Conservation (phyloP, 2,797 vertebrate genomes). For the Chaetodon trifasciatus region DNA sequence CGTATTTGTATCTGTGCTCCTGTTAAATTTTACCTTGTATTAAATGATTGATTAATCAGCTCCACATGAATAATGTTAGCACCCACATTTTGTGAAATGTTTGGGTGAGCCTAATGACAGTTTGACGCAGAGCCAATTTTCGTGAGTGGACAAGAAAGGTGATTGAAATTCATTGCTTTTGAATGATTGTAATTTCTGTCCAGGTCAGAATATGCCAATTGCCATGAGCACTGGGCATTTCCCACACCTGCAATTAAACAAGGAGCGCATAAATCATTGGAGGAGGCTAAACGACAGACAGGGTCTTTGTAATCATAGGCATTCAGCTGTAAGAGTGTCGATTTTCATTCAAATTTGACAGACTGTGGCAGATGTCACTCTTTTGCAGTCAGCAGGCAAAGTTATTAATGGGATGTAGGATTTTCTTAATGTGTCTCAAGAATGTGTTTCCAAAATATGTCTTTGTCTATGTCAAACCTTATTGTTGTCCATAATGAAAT, state of each 20-base stretch:
- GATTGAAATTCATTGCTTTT: slow-evolving; percentile 85
- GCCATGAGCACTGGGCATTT: slow-evolving; percentile 58
- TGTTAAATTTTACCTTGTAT: slow-evolving; percentile 59
- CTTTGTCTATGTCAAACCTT: not conserved
- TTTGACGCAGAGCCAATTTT: slow-evolving; percentile 76
- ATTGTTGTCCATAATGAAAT: slow-evolving; percentile 11
- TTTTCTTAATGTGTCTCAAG: slow-evolving; percentile 9
- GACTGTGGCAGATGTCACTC: slow-evolving; percentile 45
- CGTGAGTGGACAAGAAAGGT: slow-evolving; percentile 75
- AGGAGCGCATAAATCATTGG: slow-evolving; percentile 52
- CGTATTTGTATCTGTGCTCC: slow-evolving; percentile 24
- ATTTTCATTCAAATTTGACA: slow-evolving; percentile 45
- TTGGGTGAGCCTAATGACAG: slow-evolving; percentile 59
- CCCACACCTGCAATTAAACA: slow-evolving; percentile 77
- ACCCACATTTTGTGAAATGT: slow-evolving; percentile 70
- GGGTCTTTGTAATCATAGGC: slow-evolving; percentile 41
- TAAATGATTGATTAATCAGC: slow-evolving; percentile 75
- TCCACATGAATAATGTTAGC: slow-evolving; percentile 68
- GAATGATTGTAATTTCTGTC: slow-evolving; percentile 79
- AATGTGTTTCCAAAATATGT: not conserved
- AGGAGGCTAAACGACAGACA: slow-evolving; percentile 26
- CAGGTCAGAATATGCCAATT: slow-evolving; percentile 75
- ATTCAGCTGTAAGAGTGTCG: slow-evolving; percentile 22
- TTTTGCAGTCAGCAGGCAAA: slow-evolving; percentile 9
- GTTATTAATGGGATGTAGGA: slow-evolving; percentile 14